phyloP scores from a whole-genome alignment of 2,888 invertebrate species.

The Polia nebulosa region DNA sequence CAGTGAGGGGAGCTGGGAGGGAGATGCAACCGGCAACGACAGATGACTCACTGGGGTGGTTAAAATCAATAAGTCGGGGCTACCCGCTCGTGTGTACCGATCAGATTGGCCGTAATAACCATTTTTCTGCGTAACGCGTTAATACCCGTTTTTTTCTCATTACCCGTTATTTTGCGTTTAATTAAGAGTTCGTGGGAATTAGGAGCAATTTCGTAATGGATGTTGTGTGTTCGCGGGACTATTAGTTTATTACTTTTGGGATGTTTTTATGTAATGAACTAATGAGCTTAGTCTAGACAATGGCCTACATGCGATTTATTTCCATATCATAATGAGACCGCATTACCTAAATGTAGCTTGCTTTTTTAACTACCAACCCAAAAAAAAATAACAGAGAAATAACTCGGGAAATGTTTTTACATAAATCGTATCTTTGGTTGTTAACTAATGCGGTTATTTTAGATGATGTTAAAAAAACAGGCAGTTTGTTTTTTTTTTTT shows the following conservation, averaged over 20 bases:
- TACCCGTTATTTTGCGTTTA: constrained; percentile 41
- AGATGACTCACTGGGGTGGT: constrained; percentile 86
- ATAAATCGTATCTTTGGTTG: too few species aligned
- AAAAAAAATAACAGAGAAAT: too few species aligned
- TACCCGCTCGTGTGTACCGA: constrained; percentile 57
- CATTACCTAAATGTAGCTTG: neutral
- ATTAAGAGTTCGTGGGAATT: constrained; percentile 51
- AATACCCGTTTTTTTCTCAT: constrained; percentile 47
- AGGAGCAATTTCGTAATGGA: constrained; percentile 42
- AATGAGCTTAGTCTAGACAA: constrained; percentile 13
- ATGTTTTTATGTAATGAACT: constrained; percentile 3
- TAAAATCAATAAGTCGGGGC: constrained; percentile 86
- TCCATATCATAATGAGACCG: neutral
- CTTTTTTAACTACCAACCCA: too few species aligned
- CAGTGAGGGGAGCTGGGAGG: constrained; percentile 68
- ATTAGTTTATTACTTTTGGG: constrained; percentile 15
- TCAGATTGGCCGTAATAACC: constrained; percentile 60
- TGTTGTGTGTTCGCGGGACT: constrained; percentile 33
- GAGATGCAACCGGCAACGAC: constrained; percentile 71
- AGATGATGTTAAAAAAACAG: too few species aligned
- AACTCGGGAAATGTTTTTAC: too few species aligned
- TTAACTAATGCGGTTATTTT: too few species aligned
- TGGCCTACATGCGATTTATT: neutral
- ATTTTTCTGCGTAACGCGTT: constrained; percentile 60
- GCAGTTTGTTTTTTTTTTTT: neutral